Evolutionary conservation across 2,113 vertebrate species (phyloP).

Genomic region (Centropristis striata): DNA sequence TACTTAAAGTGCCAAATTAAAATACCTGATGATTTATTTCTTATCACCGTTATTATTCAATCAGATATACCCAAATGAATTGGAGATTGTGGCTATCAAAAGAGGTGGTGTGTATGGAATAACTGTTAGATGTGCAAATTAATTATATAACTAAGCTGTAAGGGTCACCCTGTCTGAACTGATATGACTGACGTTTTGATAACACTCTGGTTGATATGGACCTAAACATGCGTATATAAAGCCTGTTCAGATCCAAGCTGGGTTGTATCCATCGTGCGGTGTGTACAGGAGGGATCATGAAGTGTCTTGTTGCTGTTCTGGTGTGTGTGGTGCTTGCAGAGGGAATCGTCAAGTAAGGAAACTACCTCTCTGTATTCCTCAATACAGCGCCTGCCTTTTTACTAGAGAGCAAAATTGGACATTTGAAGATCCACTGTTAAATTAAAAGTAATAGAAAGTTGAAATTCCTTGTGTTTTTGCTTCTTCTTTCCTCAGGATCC

Average conservation of each 20-base stretch:
- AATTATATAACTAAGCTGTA: not conserved
- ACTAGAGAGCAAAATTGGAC: not conserved
- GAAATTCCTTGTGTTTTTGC: not conserved
- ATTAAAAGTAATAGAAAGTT: not conserved
- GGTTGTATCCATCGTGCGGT: constrained; percentile 32
- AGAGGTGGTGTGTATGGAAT: not conserved
- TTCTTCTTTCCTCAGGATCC: constrained; percentile 75
- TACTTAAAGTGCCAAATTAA: not conserved
- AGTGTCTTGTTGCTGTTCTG: constrained; percentile 68
- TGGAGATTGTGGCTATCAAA: constrained; percentile 18
- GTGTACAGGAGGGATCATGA: constrained; percentile 63
- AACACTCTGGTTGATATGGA: constrained; percentile 45
- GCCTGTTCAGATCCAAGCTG: not conserved
- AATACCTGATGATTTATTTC: too few species aligned
- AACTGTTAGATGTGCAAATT: not conserved
- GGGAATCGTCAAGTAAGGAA: constrained; percentile 65
- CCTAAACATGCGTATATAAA: constrained; percentile 60
- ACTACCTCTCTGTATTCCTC: not conserved
- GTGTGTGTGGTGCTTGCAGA: constrained; percentile 62
- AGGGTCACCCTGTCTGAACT: constrained; percentile 45
- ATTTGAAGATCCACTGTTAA: not conserved
- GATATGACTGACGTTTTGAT: constrained; percentile 26
- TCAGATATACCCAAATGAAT: too few species aligned
- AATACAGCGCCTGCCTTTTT: not conserved
- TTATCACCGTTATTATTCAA: too few species aligned